Conservation (phyloP, 2,797 vertebrate genomes). For the Bradypodion pumilum region DNA sequence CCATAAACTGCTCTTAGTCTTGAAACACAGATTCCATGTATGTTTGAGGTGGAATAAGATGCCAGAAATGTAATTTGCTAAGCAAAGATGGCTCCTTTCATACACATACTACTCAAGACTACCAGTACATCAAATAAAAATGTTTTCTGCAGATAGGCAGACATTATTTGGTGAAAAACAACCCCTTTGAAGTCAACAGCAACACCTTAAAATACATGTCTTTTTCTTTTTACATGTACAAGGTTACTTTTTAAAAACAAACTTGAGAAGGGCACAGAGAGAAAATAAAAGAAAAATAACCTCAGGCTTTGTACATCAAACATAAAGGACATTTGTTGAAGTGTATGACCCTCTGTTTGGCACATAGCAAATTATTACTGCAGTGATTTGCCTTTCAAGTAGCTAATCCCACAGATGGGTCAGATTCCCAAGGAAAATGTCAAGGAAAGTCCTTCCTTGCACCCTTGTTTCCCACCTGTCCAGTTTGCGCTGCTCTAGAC, state of each 20-base stretch:
- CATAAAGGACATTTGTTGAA: slow-evolving; percentile 5
- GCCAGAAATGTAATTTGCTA: not conserved
- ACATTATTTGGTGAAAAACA: not conserved
- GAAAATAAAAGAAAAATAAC: not conserved
- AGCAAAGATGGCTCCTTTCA: not conserved
- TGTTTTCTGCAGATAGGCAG: not conserved
- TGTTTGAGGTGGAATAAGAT: not conserved
- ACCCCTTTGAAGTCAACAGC: not conserved
- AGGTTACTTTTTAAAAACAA: too few species aligned
- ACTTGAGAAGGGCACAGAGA: not conserved
- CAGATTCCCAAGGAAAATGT: slow-evolving; percentile 23
- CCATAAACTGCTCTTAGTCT: not conserved
- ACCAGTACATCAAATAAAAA: too few species aligned
- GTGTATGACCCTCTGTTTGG: slow-evolving; percentile 12
- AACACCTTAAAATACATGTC: not conserved
- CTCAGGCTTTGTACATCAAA: not conserved
- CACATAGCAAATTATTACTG: not conserved
- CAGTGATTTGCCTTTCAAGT: not conserved
- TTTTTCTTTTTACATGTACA: too few species aligned
- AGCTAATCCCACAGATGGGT: not conserved
- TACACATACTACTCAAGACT: not conserved
- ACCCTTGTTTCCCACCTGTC: slow-evolving; percentile 9
- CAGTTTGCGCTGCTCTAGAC: not conserved
- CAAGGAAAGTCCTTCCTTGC: slow-evolving; percentile 7
- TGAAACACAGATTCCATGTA: not conserved